A percentile compares a stretch with the other conserved stretches of the same genome.
Conservation (phyloP, 2,113 vertebrate genomes). For the Scatophagus argus region DNA sequence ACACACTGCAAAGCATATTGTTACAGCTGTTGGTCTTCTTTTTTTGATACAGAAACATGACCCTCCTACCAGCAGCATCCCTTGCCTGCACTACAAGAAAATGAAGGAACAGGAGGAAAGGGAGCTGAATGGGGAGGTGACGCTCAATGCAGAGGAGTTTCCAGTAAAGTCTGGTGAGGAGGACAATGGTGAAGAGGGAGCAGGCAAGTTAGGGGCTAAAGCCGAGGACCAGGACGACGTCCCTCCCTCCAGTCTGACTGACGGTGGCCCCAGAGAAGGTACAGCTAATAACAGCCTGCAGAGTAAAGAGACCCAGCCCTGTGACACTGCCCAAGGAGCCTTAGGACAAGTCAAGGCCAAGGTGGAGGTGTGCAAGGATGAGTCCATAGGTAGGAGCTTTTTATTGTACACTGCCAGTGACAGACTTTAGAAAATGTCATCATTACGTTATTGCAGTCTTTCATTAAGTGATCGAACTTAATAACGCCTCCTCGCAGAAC, state of each 20-base stretch:
- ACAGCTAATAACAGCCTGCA: constrained; percentile 46
- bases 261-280: constrained; percentile 48
- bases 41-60: constrained; percentile 92
- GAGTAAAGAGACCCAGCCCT: constrained; percentile 81
- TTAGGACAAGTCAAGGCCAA: constrained; percentile 98
- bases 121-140: constrained; percentile 90
- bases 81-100: constrained; percentile 98
- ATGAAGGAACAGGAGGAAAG: constrained; percentile 96
- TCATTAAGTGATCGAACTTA: neutral
- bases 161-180: constrained; percentile 82
- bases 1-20: neutral
- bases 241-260: constrained; percentile 54
- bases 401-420: neutral
- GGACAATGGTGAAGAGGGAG: constrained; percentile 80
- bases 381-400: constrained; percentile 91
- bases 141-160: constrained; percentile 81
- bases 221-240: constrained; percentile 70
- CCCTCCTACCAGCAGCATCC: constrained; percentile 97
- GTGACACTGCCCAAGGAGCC: constrained; percentile 90
- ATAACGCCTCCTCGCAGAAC: constrained; percentile 79
- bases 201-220: constrained; percentile 86
- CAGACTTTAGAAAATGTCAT: neutral
- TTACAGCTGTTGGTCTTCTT: neutral
- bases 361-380: constrained; percentile 99
- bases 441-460: neutral